Base-by-base conservation (phyloP, 2,888 invertebrate species). In the Chrysina gloriosa region DNA sequence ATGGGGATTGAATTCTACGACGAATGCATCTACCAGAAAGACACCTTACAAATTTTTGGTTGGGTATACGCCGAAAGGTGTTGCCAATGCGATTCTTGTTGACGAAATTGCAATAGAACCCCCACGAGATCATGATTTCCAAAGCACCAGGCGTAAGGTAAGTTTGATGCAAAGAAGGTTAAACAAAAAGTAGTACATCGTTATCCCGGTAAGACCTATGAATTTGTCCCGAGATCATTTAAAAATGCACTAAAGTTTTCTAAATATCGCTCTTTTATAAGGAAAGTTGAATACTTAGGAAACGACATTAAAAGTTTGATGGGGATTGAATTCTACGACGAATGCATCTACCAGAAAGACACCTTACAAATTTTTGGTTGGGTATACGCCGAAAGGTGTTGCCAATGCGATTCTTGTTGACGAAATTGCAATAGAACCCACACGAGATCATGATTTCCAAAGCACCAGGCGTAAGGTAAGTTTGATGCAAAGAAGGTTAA, bases 221-320 rank as follows among this genome's bases (percentile, higher is more conserved):
- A n/a, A n/a, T n/a, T n/a, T n/a, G n/a, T n/a, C n/a, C n/a, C n/a
- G n/a, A n/a, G n/a, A n/a, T n/a, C n/a, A n/a, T n/a, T n/a, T n/a
- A n/a, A n/a, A n/a, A n/a, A n/a, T n/a, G n/a, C n/a, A n/a, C n/a
- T n/a, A n/a, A n/a, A n/a, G n/a, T n/a, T n/a, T n/a, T n/a, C n/a
- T n/a, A n/a, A n/a, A n/a, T n/a, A n/a, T n/a, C 47, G 74, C 31
- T 70, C 69, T 47, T 75, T 76, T 23, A 27, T 73, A 6, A 73
- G 74, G 3, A 52, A 73, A 4, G 63, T 71, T 0, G 52, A 71
- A 5, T 76, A 73, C 52, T 74, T 74, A 52, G 31, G 75, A 11
- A 71, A 68, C 50, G 74, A 70, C 45, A 63, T 75, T 1, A 34
- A 58, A 56, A 19, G 52, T 64, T 5, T 14, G 16, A 56, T 64